Evolutionary conservation across 1,140 invertebrate species (phyloP).

Genomic region (Lasaia peninsularis): DNA sequence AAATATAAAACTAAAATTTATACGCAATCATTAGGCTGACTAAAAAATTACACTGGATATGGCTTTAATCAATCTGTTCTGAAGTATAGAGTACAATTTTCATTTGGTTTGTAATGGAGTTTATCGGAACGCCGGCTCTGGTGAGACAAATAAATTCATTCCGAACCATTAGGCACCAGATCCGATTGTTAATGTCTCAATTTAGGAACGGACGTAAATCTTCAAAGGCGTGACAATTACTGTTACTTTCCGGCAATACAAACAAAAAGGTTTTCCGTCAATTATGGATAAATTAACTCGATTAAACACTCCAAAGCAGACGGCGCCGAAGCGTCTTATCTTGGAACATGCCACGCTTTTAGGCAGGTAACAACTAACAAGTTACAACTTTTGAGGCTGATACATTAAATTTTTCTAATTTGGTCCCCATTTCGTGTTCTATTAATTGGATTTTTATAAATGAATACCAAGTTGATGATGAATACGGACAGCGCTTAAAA

Average conservation of each 20-base stretch:
- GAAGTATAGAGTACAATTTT: conserved; percentile 34
- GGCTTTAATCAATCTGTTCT: conserved; percentile 25
- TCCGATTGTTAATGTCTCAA: conserved; percentile 76
- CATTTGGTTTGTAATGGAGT: conserved; percentile 41
- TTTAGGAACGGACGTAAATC: conserved; percentile 77
- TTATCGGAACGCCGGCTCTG: conserved; percentile 58
- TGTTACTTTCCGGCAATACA: conserved; percentile 76
- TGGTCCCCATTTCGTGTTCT: conserved; percentile 38
- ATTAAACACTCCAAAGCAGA: conserved; percentile 70
- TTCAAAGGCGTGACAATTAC: conserved; percentile 77
- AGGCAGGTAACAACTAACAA: conserved; percentile 67
- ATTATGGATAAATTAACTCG: conserved; percentile 78
- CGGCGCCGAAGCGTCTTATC: conserved; percentile 70
- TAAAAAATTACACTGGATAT: conserved; percentile 15
- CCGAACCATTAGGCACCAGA: conserved; percentile 75
- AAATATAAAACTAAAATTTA: conserved; percentile 1
- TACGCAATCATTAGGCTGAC: not conserved
- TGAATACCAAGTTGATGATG: no score
- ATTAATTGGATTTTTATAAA: conserved; percentile 5
- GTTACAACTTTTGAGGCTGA: conserved; percentile 37
- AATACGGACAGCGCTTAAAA: no score
- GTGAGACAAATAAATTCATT: conserved; percentile 76
- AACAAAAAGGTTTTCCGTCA: conserved; percentile 77
- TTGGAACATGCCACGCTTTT: conserved; percentile 73
- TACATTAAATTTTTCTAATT: conserved; percentile 66